Evolutionary conservation across 92 coral and sea anemone genomes (phyloP), one percentile per base, ranked within the genome.

Genomic region (Phymanthus crucifer): DNA sequence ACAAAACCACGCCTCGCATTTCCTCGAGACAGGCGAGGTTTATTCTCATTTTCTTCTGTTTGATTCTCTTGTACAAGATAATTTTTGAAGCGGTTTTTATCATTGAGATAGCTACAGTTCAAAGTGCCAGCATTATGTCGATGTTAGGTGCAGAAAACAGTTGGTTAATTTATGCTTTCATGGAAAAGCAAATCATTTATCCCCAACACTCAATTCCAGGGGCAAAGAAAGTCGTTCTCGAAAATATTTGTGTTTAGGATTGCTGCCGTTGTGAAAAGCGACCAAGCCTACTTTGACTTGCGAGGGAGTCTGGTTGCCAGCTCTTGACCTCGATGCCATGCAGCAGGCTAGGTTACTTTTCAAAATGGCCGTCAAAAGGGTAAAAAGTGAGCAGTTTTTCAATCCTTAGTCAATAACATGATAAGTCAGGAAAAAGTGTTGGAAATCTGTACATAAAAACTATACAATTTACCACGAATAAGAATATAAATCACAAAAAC

Each of bases 371-470:
- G 64, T 0, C 27, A 21, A 4, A 54, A 21, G 2, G 31, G 31
- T 9, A 21, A 19, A 19, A 10, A 43, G 14, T 11, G 29, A 54
- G 64, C 64, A 21, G 64, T 54, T 47, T 37, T 45, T n/a, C n/a
- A n/a, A n/a, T n/a, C 26, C 40, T 16, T 26, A 19, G 43, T 73
- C 14, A 46, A 32, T n/a, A n/a, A n/a, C n/a, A 40, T 54, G 6
- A 29, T 8, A 40, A 1, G 11, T 23, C 46, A 52, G 68, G 66
- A 75, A 26, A 52, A 46, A 50, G 52, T 54, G 67, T 37, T 54
- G 29, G 79, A 35, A 54, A 75, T 48, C 45, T 54, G 68, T 73
- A 73, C 77, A 73, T 26, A 73, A 48, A 73, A 40, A 38, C 26
- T 34, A 34, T 54, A 54, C 64, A 54, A 54, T 21, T 54, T 54